Percentiles rank a stretch among this genome's conserved stretches.
Conservation (phyloP, 2,113 vertebrate genomes). For the Todiramphus saurophagus region DNA sequence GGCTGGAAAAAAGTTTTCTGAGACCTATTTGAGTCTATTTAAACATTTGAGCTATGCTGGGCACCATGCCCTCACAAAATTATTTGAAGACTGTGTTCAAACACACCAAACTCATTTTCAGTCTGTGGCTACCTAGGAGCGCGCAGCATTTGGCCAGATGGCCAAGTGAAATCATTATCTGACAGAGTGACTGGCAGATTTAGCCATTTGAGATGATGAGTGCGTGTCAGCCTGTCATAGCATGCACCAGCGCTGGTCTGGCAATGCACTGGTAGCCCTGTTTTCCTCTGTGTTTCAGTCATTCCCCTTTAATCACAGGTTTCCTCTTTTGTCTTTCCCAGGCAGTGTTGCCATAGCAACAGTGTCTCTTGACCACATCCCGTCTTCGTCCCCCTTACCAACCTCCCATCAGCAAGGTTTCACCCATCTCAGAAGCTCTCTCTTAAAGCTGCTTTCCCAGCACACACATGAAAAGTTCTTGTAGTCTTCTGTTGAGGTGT, state of each 20-base stretch:
- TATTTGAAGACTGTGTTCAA: neutral
- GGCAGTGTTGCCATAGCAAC: constrained; percentile 50
- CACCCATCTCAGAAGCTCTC: neutral
- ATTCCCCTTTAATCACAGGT: neutral
- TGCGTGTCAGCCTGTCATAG: neutral
- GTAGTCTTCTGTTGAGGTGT: neutral
- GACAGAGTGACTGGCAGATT: neutral
- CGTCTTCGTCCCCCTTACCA: constrained; percentile 13
- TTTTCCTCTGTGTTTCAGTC: neutral
- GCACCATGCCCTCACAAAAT: neutral
- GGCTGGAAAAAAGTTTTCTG: neutral
- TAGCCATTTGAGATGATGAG: neutral
- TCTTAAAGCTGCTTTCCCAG: neutral
- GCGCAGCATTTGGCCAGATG: neutral
- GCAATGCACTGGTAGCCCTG: accelerated
- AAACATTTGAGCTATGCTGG: neutral
- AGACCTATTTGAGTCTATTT: neutral
- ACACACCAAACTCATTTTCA: neutral
- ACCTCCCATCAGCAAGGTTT: neutral
- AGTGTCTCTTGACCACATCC: constrained; percentile 35
- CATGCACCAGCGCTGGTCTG: accelerated
- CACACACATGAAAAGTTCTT: accelerated
- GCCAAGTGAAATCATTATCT: neutral
- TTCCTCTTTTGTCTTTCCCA: constrained; percentile 37
- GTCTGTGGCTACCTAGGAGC: neutral